phyloP scores from a whole-genome alignment of 2,797 vertebrate genomes.

The Tamandua tetradactyla region DNA sequence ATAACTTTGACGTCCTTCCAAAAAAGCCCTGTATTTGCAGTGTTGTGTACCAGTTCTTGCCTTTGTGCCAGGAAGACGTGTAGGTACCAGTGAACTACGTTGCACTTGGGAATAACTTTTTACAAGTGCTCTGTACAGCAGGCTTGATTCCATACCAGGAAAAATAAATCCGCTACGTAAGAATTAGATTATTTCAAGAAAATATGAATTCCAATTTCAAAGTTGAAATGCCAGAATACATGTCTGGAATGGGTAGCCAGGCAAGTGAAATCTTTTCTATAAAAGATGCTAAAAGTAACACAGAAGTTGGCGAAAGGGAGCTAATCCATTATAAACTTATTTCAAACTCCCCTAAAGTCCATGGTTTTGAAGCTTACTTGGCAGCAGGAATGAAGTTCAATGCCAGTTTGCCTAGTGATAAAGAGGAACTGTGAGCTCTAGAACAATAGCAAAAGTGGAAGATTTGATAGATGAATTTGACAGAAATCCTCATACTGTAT shows the following conservation, averaged over 20 bases:
- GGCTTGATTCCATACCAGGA: background rate
- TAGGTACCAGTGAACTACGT: background rate
- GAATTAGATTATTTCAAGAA: background rate
- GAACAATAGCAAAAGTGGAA: background rate
- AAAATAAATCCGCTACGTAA: background rate
- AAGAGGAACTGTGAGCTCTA: background rate
- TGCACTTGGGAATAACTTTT: background rate
- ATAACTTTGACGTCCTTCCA: background rate
- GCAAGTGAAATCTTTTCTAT: background rate
- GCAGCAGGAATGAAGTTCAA: background rate
- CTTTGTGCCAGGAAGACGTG: background rate
- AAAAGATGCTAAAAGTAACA: background rate
- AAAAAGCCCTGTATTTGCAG: background rate
- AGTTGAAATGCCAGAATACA: background rate
- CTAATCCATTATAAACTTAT: background rate
- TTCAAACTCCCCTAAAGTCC: background rate
- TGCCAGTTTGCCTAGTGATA: background rate
- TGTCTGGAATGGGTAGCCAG: background rate
- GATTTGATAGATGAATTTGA: background rate
- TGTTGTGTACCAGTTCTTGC: background rate
- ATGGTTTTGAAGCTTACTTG: background rate
- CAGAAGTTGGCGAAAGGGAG: background rate
- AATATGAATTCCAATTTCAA: background rate
- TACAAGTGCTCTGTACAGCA: background rate
- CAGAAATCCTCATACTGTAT: background rate